Evolutionary conservation across 2,797 vertebrate genomes (phyloP).

Genomic region (Luscinia megarhynchos): DNA sequence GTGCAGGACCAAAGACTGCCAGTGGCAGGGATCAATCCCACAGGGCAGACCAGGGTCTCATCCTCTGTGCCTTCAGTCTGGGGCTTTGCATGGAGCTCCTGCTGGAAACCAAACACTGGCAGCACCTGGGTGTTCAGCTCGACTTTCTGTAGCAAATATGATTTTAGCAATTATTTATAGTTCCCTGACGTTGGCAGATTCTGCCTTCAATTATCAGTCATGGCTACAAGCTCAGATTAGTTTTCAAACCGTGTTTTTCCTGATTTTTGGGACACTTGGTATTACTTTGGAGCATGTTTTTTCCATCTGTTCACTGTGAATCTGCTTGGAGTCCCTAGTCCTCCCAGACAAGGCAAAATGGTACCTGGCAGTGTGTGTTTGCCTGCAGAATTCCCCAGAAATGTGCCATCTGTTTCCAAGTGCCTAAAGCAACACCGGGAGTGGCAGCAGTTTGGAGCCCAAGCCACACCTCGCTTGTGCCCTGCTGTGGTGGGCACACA

Average conservation of each 20-base stretch:
- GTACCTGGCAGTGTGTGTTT: not conserved
- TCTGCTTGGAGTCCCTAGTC: not conserved
- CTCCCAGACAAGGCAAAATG: not conserved
- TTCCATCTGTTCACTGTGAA: not conserved
- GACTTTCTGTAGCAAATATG: not conserved
- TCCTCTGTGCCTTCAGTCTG: no score
- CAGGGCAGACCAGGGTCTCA: not conserved
- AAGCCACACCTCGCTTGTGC: not conserved
- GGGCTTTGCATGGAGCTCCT: not conserved
- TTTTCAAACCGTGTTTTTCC: not conserved
- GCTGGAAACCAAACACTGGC: not conserved
- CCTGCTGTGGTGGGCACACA: not conserved
- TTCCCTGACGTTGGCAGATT: not conserved
- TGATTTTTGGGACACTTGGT: accelerated
- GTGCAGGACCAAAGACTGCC: not conserved
- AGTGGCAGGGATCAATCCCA: not conserved
- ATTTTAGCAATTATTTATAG: not conserved
- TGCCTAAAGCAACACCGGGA: not conserved
- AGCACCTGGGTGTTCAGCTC: not conserved
- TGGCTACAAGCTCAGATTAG: not conserved
- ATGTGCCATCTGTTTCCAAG: not conserved
- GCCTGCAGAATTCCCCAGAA: not conserved
- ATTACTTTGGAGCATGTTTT: not conserved
- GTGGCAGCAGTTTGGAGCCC: not conserved
- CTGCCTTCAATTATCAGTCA: not conserved